phyloP scores from a whole-genome alignment of 2,888 invertebrate species.

The Megastigmus dorsalis region DNA sequence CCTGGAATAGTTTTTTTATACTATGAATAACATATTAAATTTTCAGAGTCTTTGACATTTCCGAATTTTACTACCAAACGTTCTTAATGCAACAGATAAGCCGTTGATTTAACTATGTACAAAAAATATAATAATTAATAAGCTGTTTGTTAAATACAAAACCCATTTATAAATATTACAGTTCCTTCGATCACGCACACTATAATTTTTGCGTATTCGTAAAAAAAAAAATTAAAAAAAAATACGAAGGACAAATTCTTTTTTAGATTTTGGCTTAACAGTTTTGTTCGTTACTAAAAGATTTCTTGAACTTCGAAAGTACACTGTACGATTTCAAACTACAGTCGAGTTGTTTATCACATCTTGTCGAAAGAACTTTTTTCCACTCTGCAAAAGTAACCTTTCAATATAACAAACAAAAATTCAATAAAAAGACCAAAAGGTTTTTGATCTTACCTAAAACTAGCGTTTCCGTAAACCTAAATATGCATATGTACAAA shows the following conservation, averaged over 20 bases:
- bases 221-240: constrained; percentile 23
- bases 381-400: constrained; percentile 29
- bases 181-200: neutral
- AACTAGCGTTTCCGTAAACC: constrained; percentile 29
- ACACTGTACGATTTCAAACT: neutral
- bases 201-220: constrained; percentile 15
- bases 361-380: constrained; percentile 7
- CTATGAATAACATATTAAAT: no score
- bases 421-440: constrained; percentile 24
- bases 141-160: constrained; percentile 49
- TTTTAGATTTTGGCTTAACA: constrained; percentile 32
- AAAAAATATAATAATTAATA: constrained; percentile 50
- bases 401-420: constrained; percentile 28
- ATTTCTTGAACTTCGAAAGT: constrained; percentile 1
- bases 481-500: constrained; percentile 41
- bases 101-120: constrained; percentile 49
- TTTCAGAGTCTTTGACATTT: no score
- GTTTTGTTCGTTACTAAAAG: neutral
- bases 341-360: constrained; percentile 12
- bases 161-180: constrained; percentile 49
- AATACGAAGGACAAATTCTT: constrained; percentile 10
- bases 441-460: constrained; percentile 13
- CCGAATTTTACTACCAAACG: no score
- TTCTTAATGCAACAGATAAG: constrained; percentile 45
- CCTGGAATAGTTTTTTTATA: no score